Conservation (phyloP, 2,113 vertebrate genomes). For the Siniperca chuatsi region DNA sequence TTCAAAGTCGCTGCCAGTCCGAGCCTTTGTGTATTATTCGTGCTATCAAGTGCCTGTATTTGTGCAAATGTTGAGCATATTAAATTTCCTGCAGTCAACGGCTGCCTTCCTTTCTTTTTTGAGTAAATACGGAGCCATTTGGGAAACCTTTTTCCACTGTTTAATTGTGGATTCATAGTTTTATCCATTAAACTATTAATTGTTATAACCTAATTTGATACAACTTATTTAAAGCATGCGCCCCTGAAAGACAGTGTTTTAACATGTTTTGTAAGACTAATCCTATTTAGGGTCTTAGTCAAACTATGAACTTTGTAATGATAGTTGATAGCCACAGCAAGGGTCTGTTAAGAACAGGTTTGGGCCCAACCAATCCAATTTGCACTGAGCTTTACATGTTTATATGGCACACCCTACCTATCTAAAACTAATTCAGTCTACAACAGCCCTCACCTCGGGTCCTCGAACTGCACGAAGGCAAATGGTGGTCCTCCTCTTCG, state of each 20-base stretch:
- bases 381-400: too few species aligned
- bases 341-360: background rate
- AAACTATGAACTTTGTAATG: background rate
- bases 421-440: background rate
- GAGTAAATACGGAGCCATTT: too few species aligned
- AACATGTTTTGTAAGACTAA: background rate
- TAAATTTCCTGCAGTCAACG: background rate
- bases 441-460: conserved; percentile 83
- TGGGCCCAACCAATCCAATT: background rate
- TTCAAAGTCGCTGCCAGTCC: background rate
- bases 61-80: background rate
- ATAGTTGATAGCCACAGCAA: background rate
- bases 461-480: conserved; percentile 88
- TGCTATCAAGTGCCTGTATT: too few species aligned
- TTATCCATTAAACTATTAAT: background rate
- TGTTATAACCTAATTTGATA: background rate
- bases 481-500: conserved; percentile 92
- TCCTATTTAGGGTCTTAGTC: background rate
- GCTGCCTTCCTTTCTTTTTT: background rate
- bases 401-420: background rate
- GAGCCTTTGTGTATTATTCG: background rate
- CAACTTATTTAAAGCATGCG: background rate
- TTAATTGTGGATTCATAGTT: background rate
- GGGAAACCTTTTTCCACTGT: too few species aligned
- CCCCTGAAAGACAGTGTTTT: background rate